Base-by-base conservation (phyloP, 2,888 invertebrate genomes). In the Drosophila subsilvestris region DNA sequence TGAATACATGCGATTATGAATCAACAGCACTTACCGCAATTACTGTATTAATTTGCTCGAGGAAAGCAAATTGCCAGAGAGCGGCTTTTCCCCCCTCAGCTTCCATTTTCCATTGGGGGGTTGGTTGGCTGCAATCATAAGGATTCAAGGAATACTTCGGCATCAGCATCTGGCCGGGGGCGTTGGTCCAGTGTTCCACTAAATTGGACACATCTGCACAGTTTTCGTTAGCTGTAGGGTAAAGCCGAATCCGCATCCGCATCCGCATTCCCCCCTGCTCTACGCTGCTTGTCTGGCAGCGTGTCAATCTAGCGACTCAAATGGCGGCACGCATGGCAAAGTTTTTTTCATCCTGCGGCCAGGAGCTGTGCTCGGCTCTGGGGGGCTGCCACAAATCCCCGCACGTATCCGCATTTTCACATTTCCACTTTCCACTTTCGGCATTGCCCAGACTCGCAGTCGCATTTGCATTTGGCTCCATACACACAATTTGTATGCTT, bases 241-340 rank as follows among this genome's bases (percentile, higher is more conserved):
- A 43, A 42, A 25, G 18, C 27, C 37, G 22, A 37, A 42, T 25
- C 9, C 47, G 5, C 32, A 3, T 4, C 10, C 9, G 8, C 27
- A 6, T 7, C 29, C 10, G 29, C 10, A n/a, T n/a, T 10, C 10
- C 29, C 9, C 29, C 9, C 29, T 29, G 10, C 29, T 10, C 4
- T 1, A 4, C 32, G 0, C 32, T 32, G 12, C 29, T 37, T 18
- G 32, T 27, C 80, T 82, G 86, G 86, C 86, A 83, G 86, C 83
- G 86, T 84, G 83, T 84, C 86, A 86, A 84, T 84, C 86, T 84
- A 79, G 71, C 74, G 72, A 84, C 83, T 83, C 83, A 84, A 84
- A 84, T 84, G 83, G 86, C 77, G 83, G 86, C 83, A 84, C 83
- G 83, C 83, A 84, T 86, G 83, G 80, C 75, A 62, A 86, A 84